Percentiles rank a stretch among this genome's conserved stretches.
phyloP scores from a whole-genome alignment of 1,140 invertebrate genomes.

The Caenorhabditis remanei region DNA sequence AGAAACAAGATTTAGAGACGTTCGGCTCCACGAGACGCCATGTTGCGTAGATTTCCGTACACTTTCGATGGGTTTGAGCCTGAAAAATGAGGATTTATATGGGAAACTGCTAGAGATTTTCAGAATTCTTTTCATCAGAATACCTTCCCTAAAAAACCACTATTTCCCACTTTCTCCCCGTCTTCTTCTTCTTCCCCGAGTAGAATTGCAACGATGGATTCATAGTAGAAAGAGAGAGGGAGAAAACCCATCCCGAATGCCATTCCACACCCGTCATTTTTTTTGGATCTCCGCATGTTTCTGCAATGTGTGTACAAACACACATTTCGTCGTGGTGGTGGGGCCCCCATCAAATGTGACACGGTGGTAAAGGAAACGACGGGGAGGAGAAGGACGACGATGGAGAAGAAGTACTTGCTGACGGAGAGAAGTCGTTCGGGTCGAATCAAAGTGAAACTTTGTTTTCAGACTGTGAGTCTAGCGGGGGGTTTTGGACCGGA shows the following conservation, averaged over 20 bases:
- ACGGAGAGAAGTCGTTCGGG: background rate
- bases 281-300: background rate
- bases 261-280: slow-evolving; percentile 15
- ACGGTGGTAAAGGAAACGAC: slow-evolving; percentile 19
- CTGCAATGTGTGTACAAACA: slow-evolving; percentile 8
- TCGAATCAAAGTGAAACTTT: no score
- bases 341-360: slow-evolving; percentile 27
- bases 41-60: slow-evolving; percentile 90
- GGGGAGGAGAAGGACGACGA: background rate
- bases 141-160: background rate
- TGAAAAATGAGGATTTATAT: slow-evolving; percentile 70
- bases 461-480: no score
- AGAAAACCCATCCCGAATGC: slow-evolving; percentile 31
- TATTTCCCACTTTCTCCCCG: background rate
- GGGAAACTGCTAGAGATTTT: background rate
- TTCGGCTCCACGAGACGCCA: slow-evolving; percentile 86
- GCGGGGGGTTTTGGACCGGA: no score
- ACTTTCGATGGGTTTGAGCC: slow-evolving; percentile 92
- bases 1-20: slow-evolving; percentile 83
- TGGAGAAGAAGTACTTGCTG: background rate
- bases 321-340: slow-evolving; percentile 3
- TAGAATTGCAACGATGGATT: slow-evolving; percentile 23
- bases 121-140: background rate
- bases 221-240: background rate
- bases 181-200: background rate